These are phyloP conservation scores for Vombatus ursinus DNA, from an alignment of 2,113 vertebrate genomes.

Conservation along the genomic window DNA sequence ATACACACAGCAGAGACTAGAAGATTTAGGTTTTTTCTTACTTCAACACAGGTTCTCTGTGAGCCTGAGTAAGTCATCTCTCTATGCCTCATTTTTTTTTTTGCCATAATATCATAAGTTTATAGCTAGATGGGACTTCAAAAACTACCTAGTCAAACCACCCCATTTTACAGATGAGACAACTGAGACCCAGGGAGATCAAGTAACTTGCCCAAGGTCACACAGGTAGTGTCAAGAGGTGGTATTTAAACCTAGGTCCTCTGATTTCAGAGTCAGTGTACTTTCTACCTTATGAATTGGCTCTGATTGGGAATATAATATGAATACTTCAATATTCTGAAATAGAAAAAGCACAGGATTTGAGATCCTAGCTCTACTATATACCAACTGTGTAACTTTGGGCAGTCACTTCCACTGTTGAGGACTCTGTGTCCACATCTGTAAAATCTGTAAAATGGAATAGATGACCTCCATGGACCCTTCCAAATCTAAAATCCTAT, in stretches of 20 bases:
- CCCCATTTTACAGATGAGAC: neutral
- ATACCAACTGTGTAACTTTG: slow-evolving; percentile 11
- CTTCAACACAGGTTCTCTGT: neutral
- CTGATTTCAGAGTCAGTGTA: neutral
- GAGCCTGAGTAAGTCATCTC: neutral
- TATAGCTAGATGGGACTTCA: neutral
- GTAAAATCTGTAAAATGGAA: neutral
- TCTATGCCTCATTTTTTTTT: neutral
- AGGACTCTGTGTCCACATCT: slow-evolving; percentile 53
- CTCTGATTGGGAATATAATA: neutral
- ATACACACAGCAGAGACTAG: neutral
- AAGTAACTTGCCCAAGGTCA: neutral
- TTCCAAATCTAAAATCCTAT: neutral
- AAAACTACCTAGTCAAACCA: neutral
- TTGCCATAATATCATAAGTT: neutral
- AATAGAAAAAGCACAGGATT: slow-evolving; percentile 1
- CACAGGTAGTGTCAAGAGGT: neutral
- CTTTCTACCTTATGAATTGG: neutral
- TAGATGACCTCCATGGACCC: neutral
- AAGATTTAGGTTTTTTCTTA: neutral
- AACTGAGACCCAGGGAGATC: neutral
- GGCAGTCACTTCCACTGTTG: slow-evolving; percentile 29
- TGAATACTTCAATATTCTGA: neutral
- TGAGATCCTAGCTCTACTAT: slow-evolving; percentile 22
- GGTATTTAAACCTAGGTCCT: neutral